Conservation (phyloP, 2,888 invertebrate genomes). For the Drosophila paramelanica region DNA sequence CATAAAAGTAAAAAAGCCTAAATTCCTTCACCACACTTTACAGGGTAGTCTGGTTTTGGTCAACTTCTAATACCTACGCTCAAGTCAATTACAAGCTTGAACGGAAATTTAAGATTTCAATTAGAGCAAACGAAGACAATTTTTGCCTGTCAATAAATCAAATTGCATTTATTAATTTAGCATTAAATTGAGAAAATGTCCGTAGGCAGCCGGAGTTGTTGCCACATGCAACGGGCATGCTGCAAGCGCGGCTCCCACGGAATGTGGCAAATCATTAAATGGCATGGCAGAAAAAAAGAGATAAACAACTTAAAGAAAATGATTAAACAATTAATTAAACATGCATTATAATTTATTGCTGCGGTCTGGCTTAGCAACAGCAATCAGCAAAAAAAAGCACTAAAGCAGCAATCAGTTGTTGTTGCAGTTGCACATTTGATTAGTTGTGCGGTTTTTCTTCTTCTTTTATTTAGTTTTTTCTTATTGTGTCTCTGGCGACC, state of each 20-base stretch:
- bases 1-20: no score
- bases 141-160: slow-evolving; percentile 69
- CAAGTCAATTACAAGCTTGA: slow-evolving; percentile 84
- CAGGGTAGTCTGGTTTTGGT: slow-evolving; percentile 17
- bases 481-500: slow-evolving; percentile 10
- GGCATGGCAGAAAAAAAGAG: slow-evolving; percentile 10
- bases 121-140: slow-evolving; percentile 55
- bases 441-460: slow-evolving; percentile 28
- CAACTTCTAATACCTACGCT: slow-evolving; percentile 6
- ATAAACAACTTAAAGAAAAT: slow-evolving; percentile 14
- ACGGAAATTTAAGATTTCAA: slow-evolving; percentile 85
- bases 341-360: slow-evolving; percentile 58
- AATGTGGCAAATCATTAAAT: slow-evolving; percentile 52
- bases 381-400: slow-evolving; percentile 2
- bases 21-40: not conserved
- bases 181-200: slow-evolving; percentile 68
- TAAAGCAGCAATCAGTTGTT: not conserved
- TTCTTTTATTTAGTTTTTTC: not conserved
- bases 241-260: slow-evolving; percentile 38
- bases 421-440: slow-evolving; percentile 48
- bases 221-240: slow-evolving; percentile 26
- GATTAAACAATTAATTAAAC: slow-evolving; percentile 55
- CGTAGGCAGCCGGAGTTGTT: not conserved
- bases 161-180: slow-evolving; percentile 71
- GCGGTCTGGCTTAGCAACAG: slow-evolving; percentile 21